phyloP scores from a whole-genome alignment of 2,113 vertebrate species.

The Chiloscyllium plagiosum region DNA sequence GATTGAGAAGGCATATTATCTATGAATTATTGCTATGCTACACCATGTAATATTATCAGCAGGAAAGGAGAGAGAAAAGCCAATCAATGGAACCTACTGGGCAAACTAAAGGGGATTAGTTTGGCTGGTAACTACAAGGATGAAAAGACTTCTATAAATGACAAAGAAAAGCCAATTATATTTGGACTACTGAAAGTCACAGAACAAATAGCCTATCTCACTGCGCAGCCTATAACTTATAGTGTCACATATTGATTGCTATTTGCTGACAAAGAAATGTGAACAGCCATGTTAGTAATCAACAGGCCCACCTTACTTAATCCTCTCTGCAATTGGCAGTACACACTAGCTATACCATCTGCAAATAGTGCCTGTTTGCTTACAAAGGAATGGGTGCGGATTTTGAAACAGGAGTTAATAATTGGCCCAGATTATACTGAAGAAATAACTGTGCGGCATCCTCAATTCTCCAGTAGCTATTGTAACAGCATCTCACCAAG shows the following conservation, averaged over 20 bases:
- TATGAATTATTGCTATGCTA: not conserved
- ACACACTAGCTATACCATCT: not conserved
- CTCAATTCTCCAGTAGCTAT: not conserved
- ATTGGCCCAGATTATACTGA: not conserved
- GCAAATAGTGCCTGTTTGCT: not conserved
- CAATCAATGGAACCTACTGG: not conserved
- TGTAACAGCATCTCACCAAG: not conserved
- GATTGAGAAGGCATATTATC: not conserved
- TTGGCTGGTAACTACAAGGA: not conserved
- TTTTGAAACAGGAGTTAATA: not conserved
- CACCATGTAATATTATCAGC: not conserved
- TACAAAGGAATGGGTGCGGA: not conserved
- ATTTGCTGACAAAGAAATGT: not conserved
- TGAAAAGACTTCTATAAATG: not conserved
- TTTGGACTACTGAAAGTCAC: not conserved
- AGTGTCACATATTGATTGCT: not conserved
- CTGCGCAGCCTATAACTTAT: not conserved
- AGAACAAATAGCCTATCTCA: not conserved
- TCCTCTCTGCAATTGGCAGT: not conserved
- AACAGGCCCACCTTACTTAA: not conserved
- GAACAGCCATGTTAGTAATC: not conserved
- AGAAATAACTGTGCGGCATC: not conserved
- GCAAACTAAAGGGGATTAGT: not conserved
- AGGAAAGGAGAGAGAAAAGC: not conserved
- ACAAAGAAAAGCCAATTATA: not conserved